A percentile compares a stretch with the other conserved stretches of the same genome.
These are phyloP conservation scores for Drosophila merina DNA, from an alignment of 2,888 invertebrate genomes.

Conservation along the genomic window DNA sequence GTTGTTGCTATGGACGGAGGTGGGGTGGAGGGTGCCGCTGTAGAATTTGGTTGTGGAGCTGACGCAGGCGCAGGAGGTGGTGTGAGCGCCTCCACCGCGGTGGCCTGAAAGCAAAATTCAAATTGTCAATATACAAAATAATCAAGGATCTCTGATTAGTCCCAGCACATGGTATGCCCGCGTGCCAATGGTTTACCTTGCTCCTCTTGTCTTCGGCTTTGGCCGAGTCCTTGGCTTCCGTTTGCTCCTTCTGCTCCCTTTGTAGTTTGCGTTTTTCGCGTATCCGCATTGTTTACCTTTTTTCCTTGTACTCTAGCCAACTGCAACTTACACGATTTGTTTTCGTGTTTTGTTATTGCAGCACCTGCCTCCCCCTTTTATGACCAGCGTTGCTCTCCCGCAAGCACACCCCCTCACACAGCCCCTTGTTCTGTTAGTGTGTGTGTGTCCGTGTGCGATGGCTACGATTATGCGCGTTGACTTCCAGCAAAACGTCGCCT, in stretches of 20 bases:
- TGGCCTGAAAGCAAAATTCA: no score
- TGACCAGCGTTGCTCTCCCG: constrained; percentile 14
- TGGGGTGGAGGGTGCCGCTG: constrained; percentile 9
- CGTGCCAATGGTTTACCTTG: constrained; percentile 31
- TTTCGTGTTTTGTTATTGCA: constrained; percentile 31
- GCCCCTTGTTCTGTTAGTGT: not conserved
- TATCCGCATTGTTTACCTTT: constrained; percentile 60
- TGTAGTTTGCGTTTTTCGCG: constrained; percentile 65
- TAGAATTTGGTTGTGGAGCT: constrained; percentile 12
- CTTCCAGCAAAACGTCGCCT: constrained; percentile 41
- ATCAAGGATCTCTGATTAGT: not conserved
- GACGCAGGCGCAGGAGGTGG: constrained; percentile 27
- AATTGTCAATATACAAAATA: no score
- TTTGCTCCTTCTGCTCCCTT: constrained; percentile 28
- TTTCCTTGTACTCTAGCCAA: constrained; percentile 5
- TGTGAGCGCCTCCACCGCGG: constrained; percentile 29
- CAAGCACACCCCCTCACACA: constrained; percentile 37
- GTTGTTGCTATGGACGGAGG: constrained; percentile 11
- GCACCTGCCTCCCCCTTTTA: constrained; percentile 28
- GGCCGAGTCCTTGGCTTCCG: constrained; percentile 21
- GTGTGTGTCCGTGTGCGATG: constrained; percentile 50
- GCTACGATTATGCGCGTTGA: constrained; percentile 76
- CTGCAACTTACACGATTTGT: constrained; percentile 35
- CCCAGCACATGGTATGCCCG: not conserved
- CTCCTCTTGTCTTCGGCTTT: constrained; percentile 39